Base-by-base conservation (phyloP, 2,888 invertebrate species). In the Andrena dorsata region DNA sequence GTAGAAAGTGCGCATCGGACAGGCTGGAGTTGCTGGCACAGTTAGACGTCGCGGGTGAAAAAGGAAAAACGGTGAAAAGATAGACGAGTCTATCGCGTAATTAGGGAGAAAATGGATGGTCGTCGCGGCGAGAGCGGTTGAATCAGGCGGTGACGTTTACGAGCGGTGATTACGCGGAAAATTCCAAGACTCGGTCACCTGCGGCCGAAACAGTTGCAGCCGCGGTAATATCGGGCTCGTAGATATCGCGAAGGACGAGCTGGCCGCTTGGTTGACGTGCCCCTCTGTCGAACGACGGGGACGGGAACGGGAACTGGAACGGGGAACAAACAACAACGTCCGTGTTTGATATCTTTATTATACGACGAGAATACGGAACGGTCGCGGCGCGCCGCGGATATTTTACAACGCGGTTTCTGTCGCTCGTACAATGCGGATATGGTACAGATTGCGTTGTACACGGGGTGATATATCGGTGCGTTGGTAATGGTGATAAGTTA, bases 141-240 rank as follows among this genome's bases (percentile, higher is more conserved):
- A 91, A 91, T 91, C 90, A 90, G 84, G 80, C 72, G 66, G 79
- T 16, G 88, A 91, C 89, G 76, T 91, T 90, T 90, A 91, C 90
- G 88, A 89, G 88, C 86, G 79, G 69, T 82, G 85, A 89, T 91
- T 89, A 89, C 83, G 78, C 80, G 78, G 84, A 87, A 88, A 88
- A 90, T 88, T 88, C 86, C 83, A 76, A 16, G 60, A 49, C 80
- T 63, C 78, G 85, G 80, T 86, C 84, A 86, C 74, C 72, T 83
- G 82, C 77, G 76, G 35, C 69, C 75, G 66, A 70, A 79, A 83
- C 75, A 66, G 53, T 76, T 32, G 60, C 76, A 28, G 63, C 30
- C 60, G 8, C 56, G 30, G 32, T 26, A 68, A 72, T 56, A 56
- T 78, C 26, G 69, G 69, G 60, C 8, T 81, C 72, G 58, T 83